Base-by-base conservation (phyloP, 2,797 vertebrate species). In the Vireo griseus region DNA sequence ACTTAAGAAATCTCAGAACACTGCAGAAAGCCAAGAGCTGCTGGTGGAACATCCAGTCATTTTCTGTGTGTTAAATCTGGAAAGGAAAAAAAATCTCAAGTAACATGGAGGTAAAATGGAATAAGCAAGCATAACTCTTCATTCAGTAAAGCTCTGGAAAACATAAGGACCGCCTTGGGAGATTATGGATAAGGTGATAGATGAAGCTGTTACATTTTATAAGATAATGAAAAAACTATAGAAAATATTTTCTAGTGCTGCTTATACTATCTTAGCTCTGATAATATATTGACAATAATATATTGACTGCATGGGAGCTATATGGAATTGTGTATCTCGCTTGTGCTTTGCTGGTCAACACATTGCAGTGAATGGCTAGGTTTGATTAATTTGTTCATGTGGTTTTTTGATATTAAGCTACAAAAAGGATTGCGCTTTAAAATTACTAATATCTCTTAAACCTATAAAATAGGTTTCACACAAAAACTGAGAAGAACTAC, bases 301-400 rank as follows among this genome's bases (percentile, higher is more conserved):
- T 9, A 31, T 42, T 62, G 15, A 55, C 25, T 83, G 4, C 25
- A n/a, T 42, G 44, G 35, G 13, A 74, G 24, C 4, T 3, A 3
- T 29, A 59, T 0, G 1, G 7, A 16, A 37, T n/a, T 73, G 28
- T 19, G 20, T 26, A 37, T n/a, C 0, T 0, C 15, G 18, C 28
- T 85, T 79, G 42, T 57, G 19, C 26, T 58, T 79, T 71, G 6
- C 12, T 77, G 31, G 22, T 47, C 65, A 86, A 52, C 11, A 52
- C 4, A 42, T 25, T 59, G 12, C 11, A 48, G 13, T 57, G 12
- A 67, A 51, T 51, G 15, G 3, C 25, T 77, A 22, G 2, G 13
- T 75, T 75, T 47, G 7, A 65, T 26, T 80, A 57, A 65, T n/a
- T 52, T 59, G 9, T 11, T 89, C 4, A 2, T 28, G 9, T 51